Conservation (phyloP, 1,140 invertebrate genomes). For the Drosophila gunungcola region DNA sequence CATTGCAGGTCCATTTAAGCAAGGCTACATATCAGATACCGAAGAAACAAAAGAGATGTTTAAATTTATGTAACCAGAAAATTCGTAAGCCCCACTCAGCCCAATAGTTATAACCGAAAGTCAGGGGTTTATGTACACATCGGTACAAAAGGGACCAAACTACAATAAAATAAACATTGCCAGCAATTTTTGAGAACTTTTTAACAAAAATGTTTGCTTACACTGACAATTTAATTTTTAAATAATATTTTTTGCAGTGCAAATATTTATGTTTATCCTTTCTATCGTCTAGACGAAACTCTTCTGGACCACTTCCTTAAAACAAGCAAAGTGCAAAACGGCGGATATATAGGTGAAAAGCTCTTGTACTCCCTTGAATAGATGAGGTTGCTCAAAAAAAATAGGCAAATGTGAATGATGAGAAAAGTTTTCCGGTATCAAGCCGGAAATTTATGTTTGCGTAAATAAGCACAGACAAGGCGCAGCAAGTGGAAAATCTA, state of each 20-base stretch:
- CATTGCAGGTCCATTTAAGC: background rate
- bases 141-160: background rate
- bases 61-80: slow-evolving; percentile 19
- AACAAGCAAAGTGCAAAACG: slow-evolving; percentile 21
- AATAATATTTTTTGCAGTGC: slow-evolving; percentile 1
- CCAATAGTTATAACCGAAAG: slow-evolving; percentile 4
- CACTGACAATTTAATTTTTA: background rate
- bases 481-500: slow-evolving; percentile 8
- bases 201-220: too few species aligned
- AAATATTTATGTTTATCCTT: slow-evolving; percentile 15
- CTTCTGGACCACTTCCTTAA: slow-evolving; percentile 13
- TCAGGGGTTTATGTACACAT: background rate
- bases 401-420: slow-evolving; percentile 42
- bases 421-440: slow-evolving; percentile 33
- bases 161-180: slow-evolving; percentile 1
- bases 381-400: slow-evolving; percentile 14
- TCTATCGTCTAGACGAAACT: slow-evolving; percentile 24
- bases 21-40: slow-evolving; percentile 14
- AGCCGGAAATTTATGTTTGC: slow-evolving; percentile 52
- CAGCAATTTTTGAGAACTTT: too few species aligned
- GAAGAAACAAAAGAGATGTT: slow-evolving; percentile 24
- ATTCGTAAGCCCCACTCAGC: slow-evolving; percentile 4
- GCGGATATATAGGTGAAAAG: slow-evolving; percentile 8
- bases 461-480: slow-evolving; percentile 39
- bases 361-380: background rate